Conservation (phyloP, 2,888 invertebrate genomes). For the Luperina testacea region DNA sequence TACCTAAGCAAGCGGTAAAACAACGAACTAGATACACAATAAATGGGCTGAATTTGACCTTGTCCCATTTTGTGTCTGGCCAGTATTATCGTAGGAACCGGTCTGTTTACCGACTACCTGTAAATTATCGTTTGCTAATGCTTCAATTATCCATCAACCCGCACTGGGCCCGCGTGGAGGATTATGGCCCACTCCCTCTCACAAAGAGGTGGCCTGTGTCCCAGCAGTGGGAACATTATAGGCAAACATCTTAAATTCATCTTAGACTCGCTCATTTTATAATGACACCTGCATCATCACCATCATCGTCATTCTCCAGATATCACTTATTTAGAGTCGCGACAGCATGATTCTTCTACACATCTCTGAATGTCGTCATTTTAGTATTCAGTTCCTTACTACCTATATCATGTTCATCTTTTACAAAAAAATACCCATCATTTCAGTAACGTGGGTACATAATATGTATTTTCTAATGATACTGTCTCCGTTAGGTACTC, state of each 20-base stretch:
- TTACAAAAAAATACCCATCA: background rate
- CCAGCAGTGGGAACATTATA: too few relatives aligned
- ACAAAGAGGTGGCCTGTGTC: too few relatives aligned
- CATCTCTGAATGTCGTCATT: background rate
- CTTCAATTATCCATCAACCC: background rate
- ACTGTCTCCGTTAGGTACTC: background rate
- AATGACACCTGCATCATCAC: too few relatives aligned
- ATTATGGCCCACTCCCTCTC: too few relatives aligned
- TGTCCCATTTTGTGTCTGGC: background rate
- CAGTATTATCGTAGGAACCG: background rate
- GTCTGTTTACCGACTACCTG: background rate
- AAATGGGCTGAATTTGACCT: slow-evolving; percentile 8
- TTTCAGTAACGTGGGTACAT: background rate
- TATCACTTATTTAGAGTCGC: background rate
- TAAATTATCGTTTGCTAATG: slow-evolving; percentile 1
- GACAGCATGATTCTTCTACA: background rate
- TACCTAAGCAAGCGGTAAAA: slow-evolving; percentile 11
- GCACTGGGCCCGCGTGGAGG: too few relatives aligned
- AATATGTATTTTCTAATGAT: background rate
- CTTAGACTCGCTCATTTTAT: background rate
- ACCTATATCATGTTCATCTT: background rate
- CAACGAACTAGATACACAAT: slow-evolving; percentile 11
- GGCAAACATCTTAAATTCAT: background rate
- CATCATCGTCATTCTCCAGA: too few relatives aligned
- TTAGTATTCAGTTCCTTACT: background rate